Evolutionary conservation across 2,113 vertebrate genomes (phyloP), one percentile per base, ranked within the genome.

Genomic region (Miniopterus natalensis): DNA sequence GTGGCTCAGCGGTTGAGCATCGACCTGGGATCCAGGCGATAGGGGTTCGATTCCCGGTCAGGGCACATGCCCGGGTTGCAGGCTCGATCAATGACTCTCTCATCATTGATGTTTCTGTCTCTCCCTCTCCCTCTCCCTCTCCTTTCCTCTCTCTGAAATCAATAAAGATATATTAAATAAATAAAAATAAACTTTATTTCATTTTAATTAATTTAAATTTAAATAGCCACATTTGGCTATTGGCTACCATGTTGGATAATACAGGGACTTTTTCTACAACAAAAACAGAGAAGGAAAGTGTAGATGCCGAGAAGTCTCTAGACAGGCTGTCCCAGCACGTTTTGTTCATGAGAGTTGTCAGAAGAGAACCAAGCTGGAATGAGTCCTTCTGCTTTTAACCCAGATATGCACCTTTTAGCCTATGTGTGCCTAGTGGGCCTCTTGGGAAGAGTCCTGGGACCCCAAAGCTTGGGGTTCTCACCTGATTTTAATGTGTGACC

Each of bases 201-300:
- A 57, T 55, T 93, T 63, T 70, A 55, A 63, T 27, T 68, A 73
- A 65, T 45, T 80, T 57, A 27, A 68, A 63, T 70, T 73, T 79
- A 85, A 93, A 59, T 27, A 27, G 7, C 31, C 25, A 74, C 47
- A 70, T 8, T 21, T 73, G 31, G 9, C 42, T 73, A 2, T 25
- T 79, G 42, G 53, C 42, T 75, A 17, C 49, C 27, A 29, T 40
- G n/a, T 1, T n/a, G 31, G 29, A 66, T 21, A 61, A 15, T 36
- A 17, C 5, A 29, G 25, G 14, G 11, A 80, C 57, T 89, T 86
- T 40, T n/a, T 84, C n/a, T 65, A 80, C 57, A 81, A 27, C 10
- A 36, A 93, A 87, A 61, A 63, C 11, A 86, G 20, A 83, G 21
- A 85, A 89, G 66, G 57, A 55, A 96, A 66, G 77, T 11, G 8